Evolutionary conservation across 2,797 vertebrate genomes (phyloP).

Genomic region (Cygnus olor): DNA sequence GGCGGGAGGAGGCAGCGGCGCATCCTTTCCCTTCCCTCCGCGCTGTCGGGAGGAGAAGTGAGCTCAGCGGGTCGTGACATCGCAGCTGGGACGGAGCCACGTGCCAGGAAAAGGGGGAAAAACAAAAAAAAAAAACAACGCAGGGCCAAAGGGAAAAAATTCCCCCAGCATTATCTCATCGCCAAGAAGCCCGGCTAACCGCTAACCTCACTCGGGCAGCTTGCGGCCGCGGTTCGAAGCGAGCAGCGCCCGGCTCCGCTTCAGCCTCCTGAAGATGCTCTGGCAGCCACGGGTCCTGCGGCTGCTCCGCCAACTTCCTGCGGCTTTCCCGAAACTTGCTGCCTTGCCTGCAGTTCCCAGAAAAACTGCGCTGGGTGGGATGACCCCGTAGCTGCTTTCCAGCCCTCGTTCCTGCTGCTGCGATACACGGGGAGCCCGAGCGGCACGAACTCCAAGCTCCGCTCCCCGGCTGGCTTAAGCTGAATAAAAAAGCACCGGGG

Average conservation of each 20-base stretch:
- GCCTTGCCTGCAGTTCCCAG: background rate
- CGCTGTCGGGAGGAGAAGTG: background rate
- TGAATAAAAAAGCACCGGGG: background rate
- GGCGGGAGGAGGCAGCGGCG: background rate
- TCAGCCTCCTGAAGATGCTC: background rate
- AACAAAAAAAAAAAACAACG: background rate
- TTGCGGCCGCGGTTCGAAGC: fast-evolving
- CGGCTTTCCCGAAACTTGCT: background rate
- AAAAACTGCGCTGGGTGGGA: background rate
- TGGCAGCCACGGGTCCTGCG: background rate
- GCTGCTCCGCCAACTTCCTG: background rate
- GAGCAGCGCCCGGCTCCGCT: background rate
- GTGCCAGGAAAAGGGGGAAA: background rate
- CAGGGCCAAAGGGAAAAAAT: background rate
- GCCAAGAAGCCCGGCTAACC: background rate
- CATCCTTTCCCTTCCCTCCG: background rate
- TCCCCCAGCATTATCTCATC: background rate
- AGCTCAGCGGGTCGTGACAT: background rate
- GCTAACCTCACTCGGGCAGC: background rate
- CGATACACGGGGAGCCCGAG: background rate
- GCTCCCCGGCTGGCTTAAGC: background rate
- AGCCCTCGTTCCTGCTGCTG: background rate
- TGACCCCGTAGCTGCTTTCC: background rate
- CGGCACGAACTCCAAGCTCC: background rate
- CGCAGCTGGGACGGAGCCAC: background rate